Conservation (phyloP, 2,888 invertebrate species). For the Macrosoma leucophasiata region DNA sequence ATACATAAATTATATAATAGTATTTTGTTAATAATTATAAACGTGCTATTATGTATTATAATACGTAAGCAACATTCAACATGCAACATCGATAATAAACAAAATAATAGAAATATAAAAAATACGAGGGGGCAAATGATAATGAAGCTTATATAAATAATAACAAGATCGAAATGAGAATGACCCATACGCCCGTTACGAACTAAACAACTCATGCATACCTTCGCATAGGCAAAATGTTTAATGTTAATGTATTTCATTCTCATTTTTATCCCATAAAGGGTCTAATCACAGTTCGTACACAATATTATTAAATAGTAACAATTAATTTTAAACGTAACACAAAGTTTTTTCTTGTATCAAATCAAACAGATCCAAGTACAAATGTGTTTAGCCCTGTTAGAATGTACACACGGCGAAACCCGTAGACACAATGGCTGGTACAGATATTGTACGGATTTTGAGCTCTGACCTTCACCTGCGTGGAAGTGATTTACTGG, state of each 20-base stretch:
- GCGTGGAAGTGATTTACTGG: too few species aligned
- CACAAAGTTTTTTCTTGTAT: too few species aligned
- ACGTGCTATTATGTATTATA: constrained; percentile 64
- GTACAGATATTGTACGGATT: too few species aligned
- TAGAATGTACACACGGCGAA: constrained; percentile 9
- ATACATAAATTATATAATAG: constrained; percentile 12
- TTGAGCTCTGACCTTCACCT: too few species aligned
- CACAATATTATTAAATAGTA: too few species aligned
- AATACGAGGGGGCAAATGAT: constrained; percentile 30
- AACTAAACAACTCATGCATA: constrained; percentile 27
- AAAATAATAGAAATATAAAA: constrained; percentile 37
- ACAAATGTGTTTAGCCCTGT: constrained; percentile 33
- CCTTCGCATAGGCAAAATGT: constrained; percentile 13
- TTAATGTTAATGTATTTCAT: constrained; percentile 38
- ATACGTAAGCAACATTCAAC: constrained; percentile 61
- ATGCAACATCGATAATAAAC: constrained; percentile 61
- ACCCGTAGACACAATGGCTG: too few species aligned
- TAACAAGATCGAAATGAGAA: constrained; percentile 66
- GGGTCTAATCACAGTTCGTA: constrained; percentile 45
- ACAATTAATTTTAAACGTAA: too few species aligned
- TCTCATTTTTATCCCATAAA: constrained; percentile 64
- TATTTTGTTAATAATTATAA: constrained; percentile 31
- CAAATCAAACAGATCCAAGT: constrained; percentile 4
- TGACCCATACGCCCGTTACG: constrained; percentile 48
- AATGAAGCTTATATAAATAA: constrained; percentile 38